Percentiles rank a stretch among this genome's conserved stretches.
Evolutionary conservation across 2,113 vertebrate species (phyloP).

Genomic region (Ploceus nigricollis): DNA sequence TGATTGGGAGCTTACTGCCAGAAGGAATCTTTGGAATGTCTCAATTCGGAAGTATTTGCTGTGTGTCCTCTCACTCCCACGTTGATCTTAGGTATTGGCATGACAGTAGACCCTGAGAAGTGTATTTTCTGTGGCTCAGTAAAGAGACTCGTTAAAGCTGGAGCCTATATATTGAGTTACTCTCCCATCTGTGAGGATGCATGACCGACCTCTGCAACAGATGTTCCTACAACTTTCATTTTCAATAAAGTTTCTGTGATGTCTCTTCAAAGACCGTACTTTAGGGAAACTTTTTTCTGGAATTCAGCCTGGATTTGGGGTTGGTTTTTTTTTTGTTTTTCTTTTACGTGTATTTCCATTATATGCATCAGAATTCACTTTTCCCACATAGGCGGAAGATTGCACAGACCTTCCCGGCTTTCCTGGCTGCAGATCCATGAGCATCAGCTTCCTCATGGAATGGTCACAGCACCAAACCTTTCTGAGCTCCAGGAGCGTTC

Average conservation of each 20-base stretch:
- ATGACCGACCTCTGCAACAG: background rate
- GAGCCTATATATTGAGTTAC: background rate
- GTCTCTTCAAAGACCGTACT: background rate
- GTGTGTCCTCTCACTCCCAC: background rate
- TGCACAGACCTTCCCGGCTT: background rate
- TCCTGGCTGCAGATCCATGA: background rate
- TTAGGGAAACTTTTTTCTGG: background rate
- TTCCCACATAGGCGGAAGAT: background rate
- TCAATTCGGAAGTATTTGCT: background rate
- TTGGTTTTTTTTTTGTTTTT: too few species aligned
- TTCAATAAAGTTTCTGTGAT: background rate
- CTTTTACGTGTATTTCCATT: background rate
- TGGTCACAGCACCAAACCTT: background rate
- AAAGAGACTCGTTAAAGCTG: background rate
- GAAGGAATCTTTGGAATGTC: background rate
- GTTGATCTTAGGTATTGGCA: background rate
- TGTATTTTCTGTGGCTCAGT: background rate
- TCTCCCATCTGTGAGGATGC: background rate
- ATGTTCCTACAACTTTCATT: background rate
- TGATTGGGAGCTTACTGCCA: background rate
- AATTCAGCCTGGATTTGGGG: background rate
- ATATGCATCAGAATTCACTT: background rate
- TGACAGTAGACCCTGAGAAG: background rate
- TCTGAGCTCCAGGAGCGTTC: background rate
- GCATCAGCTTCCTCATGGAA: background rate